Conservation (phyloP, 30 jellyfish, hydroid and myxozoan species). For the Chironex yamaguchii region DNA sequence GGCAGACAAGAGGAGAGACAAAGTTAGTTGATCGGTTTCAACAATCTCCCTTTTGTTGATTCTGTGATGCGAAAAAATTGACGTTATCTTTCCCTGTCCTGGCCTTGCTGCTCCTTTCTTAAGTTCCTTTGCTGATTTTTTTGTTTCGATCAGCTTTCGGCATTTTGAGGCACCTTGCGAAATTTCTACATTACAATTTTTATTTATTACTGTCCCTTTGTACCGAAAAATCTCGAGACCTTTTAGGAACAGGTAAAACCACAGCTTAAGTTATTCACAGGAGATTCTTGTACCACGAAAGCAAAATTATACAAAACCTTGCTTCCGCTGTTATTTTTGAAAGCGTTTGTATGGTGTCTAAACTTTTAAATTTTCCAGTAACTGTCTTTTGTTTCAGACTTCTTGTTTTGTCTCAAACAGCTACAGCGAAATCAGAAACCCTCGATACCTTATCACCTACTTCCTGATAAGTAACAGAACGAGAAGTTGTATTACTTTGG, state of each 20-base stretch:
- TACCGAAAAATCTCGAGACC: too few species aligned
- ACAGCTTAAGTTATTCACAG: background rate
- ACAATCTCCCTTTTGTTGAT: slow-evolving; percentile 28
- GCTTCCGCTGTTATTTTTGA: slow-evolving; percentile 28
- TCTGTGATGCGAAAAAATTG: slow-evolving; percentile 1
- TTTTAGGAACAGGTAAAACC: too few species aligned
- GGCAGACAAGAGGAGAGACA: slow-evolving; percentile 3
- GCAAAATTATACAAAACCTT: slow-evolving; percentile 14
- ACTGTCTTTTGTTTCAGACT: slow-evolving; percentile 48
- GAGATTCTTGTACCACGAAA: slow-evolving; percentile 43
- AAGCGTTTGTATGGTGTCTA: slow-evolving; percentile 7
- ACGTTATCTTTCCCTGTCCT: slow-evolving; percentile 44
- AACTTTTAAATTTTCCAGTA: slow-evolving; percentile 27
- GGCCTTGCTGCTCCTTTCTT: slow-evolving; percentile 62
- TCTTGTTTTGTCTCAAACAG: slow-evolving; percentile 36
- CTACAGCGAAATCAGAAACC: slow-evolving; percentile 43
- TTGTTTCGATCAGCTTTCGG: slow-evolving; percentile 65
- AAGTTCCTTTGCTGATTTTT: slow-evolving; percentile 35
- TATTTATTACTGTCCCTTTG: too few species aligned
- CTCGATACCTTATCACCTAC: slow-evolving; percentile 27
- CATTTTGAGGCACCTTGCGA: slow-evolving; percentile 53
- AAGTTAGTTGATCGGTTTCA: slow-evolving; percentile 56
- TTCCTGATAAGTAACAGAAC: background rate
- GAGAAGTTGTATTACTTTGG: slow-evolving; percentile 3
- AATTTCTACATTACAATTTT: background rate